These are phyloP conservation scores for Bagarius yarrelli DNA, from an alignment of 2,113 vertebrate genomes.

Conservation along the genomic window DNA sequence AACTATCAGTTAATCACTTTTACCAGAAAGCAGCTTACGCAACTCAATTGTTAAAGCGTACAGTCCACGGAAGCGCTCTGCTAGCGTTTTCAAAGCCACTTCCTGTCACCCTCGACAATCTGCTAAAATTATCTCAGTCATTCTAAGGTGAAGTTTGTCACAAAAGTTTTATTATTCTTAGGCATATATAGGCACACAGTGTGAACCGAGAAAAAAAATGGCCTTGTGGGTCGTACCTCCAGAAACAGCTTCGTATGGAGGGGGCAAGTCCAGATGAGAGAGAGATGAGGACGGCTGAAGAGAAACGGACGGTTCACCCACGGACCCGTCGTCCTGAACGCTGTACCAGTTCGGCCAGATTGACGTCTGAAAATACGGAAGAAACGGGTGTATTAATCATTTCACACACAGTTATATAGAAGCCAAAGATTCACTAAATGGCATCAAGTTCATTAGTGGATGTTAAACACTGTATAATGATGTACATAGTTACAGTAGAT, in stretches of 20 bases:
- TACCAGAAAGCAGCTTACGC: neutral
- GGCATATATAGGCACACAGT: too few species aligned
- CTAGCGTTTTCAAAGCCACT: neutral
- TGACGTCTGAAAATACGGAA: conserved; percentile 64
- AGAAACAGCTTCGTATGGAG: conserved; percentile 77
- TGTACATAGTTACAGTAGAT: neutral
- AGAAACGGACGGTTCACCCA: conserved; percentile 73
- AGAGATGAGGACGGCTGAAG: conserved; percentile 74
- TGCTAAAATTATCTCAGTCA: neutral
- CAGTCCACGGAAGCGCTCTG: neutral
- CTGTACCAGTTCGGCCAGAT: conserved; percentile 80
- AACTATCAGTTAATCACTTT: neutral
- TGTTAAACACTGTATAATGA: neutral
- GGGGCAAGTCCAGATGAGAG: conserved; percentile 78
- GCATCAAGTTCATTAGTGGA: neutral
- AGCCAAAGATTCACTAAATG: neutral
- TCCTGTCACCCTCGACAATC: neutral
- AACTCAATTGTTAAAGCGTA: neutral
- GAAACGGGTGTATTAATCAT: conserved; percentile 23
- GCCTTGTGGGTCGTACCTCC: conserved; percentile 65
- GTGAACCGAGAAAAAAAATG: neutral
- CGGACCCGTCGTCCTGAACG: conserved; percentile 74
- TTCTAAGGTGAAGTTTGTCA: neutral
- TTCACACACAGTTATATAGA: conserved; percentile 8
- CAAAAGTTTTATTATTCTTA: too few species aligned